These are phyloP conservation scores for Amphipyra tragopoginis DNA, from an alignment of 2,888 invertebrate species.

Conservation along the genomic window DNA sequence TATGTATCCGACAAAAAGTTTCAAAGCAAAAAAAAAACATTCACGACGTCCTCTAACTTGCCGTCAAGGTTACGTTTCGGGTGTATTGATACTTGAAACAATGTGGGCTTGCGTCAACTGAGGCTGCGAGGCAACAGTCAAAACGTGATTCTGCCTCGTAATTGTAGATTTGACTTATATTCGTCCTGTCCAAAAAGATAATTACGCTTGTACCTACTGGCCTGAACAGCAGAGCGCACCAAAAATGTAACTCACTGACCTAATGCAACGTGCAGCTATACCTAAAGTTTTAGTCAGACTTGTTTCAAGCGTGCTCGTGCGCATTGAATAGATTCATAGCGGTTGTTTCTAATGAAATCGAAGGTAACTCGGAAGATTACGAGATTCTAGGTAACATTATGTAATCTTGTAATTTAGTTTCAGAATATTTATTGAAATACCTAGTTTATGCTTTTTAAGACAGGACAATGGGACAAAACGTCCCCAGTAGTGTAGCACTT, in stretches of 20 bases:
- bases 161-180: slow-evolving; percentile 74
- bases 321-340: slow-evolving; percentile 31
- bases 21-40: slow-evolving; percentile 74
- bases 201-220: slow-evolving; percentile 26
- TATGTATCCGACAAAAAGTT: slow-evolving; percentile 81
- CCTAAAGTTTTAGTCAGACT: slow-evolving; percentile 40
- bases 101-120: slow-evolving; percentile 69
- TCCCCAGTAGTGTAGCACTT: too few species aligned
- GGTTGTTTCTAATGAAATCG: slow-evolving; percentile 48
- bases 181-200: slow-evolving; percentile 62
- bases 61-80: slow-evolving; percentile 72
- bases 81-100: slow-evolving; percentile 72
- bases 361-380: slow-evolving; percentile 38
- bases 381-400: slow-evolving; percentile 18
- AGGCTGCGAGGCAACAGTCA: slow-evolving; percentile 48
- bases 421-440: slow-evolving; percentile 8
- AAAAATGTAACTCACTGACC: slow-evolving; percentile 47
- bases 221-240: slow-evolving; percentile 13
- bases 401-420: not conserved
- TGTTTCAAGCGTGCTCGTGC: slow-evolving; percentile 20
- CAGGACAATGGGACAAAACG: too few species aligned
- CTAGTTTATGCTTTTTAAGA: too few species aligned
- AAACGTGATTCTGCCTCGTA: slow-evolving; percentile 67
- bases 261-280: slow-evolving; percentile 39
- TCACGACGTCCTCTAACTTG: slow-evolving; percentile 73